Base-by-base conservation (phyloP, 2,113 vertebrate genomes). In the Merops nubicus region DNA sequence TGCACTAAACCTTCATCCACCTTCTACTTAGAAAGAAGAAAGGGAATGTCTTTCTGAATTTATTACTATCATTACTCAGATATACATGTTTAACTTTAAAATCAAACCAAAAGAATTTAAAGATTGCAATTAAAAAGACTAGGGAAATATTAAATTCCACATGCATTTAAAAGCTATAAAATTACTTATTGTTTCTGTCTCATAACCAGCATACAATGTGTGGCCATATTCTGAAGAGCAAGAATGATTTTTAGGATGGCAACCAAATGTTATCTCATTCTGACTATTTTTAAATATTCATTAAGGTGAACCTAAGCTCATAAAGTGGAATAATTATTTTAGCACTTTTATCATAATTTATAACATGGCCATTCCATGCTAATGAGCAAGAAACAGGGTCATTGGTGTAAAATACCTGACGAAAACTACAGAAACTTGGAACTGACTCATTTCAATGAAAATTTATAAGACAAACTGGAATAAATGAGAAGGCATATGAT, bases 231-330 rank as follows among this genome's bases (percentile, higher is more conserved):
- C 40, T 89, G 79, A 95, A 91, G 64, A 62, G 75, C 54, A 79
- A 51, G 63, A 76, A 54, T 83, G 33, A 51, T 38, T 80, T 67
- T 73, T 50, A 85, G 92, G 90, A 86, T 56, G 29, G 51, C 56
- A 84, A 94, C 26, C 72, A 94, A 96, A 91, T 75, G 51, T 91
- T 95, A 91, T 90, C 83, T 97, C 88, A 96, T 74, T 70, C 60
- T 93, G 64, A 84, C 54, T 88, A 56, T 72, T 88, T 93, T 91
- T 67, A 95, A 96, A 90, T 92, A 94, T 90, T 86, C 69, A 93
- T 93, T 96, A 88, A 18, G 3, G 11, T 67, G 56, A 96, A 81
- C 31, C 31, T 81, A 86, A 67, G 72, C 72, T 86, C 84, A 47
- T 68, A 93, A 94, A 94, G 74, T 59, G 5, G 34, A 94, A 83